Evolutionary conservation across 2,113 vertebrate species (phyloP).

Genomic region (Phrynosoma platyrhinos): DNA sequence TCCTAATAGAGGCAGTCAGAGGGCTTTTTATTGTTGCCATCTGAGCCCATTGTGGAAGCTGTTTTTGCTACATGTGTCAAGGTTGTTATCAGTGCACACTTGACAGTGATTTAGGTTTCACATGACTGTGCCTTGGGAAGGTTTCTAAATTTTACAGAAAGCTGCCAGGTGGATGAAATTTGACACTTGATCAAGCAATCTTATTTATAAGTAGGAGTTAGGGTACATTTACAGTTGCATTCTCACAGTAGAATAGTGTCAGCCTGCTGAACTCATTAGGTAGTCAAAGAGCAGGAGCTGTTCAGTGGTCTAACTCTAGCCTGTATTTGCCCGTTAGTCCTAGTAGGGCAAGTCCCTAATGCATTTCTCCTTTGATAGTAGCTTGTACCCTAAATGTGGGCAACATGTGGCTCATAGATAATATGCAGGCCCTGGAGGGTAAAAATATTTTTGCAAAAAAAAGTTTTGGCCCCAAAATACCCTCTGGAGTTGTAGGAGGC

Average conservation of each 20-base stretch:
- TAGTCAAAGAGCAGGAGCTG: neutral
- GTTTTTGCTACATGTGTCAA: neutral
- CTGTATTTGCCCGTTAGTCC: no score
- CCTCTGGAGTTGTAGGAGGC: no score
- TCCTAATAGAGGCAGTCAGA: no score
- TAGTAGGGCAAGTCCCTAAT: no score
- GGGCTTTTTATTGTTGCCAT: neutral
- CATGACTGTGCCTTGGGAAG: neutral
- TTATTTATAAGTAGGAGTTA: neutral
- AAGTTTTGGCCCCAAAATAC: no score
- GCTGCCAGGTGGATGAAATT: neutral
- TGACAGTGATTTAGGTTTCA: neutral
- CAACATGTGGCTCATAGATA: no score
- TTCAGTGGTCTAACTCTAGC: neutral
- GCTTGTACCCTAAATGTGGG: no score
- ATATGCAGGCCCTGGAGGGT: no score
- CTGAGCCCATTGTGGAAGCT: neutral
- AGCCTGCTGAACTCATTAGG: neutral
- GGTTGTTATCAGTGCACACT: neutral
- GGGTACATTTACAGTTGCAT: neutral
- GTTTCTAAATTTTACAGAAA: neutral
- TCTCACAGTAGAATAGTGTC: neutral
- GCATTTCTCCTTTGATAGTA: no score
- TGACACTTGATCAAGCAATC: neutral
- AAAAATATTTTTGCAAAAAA: no score